These are phyloP conservation scores for Phrynocephalus versicolor DNA, from an alignment of 2,113 vertebrate genomes.

Conservation along the genomic window DNA sequence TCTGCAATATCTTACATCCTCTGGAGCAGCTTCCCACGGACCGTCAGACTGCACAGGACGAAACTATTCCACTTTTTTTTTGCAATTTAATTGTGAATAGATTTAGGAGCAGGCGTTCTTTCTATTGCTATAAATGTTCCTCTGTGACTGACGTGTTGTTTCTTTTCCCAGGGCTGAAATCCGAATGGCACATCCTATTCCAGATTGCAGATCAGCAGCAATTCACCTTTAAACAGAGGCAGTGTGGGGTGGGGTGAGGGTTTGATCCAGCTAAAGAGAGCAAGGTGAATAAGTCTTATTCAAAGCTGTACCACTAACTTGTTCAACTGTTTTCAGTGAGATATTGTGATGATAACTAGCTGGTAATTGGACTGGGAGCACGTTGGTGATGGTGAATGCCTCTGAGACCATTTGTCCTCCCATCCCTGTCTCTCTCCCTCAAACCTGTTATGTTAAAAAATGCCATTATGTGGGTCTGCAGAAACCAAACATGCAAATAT, in stretches of 20 bases:
- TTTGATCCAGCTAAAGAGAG: no score
- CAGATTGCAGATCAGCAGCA: background rate
- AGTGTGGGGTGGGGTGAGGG: no score
- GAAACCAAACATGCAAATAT: background rate
- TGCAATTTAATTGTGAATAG: background rate
- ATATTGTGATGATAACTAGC: background rate
- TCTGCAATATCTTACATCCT: background rate
- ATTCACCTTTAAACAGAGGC: background rate
- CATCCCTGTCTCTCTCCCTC: background rate
- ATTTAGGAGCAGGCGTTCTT: background rate
- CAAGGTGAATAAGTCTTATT: background rate
- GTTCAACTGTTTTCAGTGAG: background rate
- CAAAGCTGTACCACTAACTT: background rate
- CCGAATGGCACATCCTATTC: background rate
- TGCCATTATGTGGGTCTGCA: background rate
- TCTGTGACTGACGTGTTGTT: background rate
- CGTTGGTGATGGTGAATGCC: background rate
- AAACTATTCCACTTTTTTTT: background rate
- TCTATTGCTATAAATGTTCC: background rate
- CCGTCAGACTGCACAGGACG: background rate
- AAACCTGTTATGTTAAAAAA: slow-evolving; percentile 2
- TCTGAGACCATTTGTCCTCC: background rate
- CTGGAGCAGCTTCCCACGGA: background rate
- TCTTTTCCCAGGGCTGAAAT: background rate
- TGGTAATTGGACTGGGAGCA: background rate